A percentile compares a stretch with the other conserved stretches of the same genome.
Evolutionary conservation across 2,888 invertebrate genomes (phyloP).

Genomic region (Coleophora flavipennella): DNA sequence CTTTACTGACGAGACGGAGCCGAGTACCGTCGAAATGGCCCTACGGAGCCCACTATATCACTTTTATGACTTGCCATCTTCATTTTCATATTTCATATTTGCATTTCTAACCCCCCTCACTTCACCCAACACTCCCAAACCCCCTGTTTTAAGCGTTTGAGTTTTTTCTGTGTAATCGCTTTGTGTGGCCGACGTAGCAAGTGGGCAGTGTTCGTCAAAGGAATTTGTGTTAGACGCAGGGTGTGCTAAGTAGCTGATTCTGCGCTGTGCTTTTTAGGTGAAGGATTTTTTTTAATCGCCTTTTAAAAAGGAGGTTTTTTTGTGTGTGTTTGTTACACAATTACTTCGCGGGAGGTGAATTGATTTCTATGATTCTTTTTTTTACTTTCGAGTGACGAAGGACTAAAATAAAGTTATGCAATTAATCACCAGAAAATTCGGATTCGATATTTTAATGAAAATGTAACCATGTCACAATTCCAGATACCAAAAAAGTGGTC

Average conservation of each 20-base stretch:
- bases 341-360: no score
- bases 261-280: no score
- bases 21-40: constrained; percentile 79
- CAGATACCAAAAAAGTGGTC: no score
- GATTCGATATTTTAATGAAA: no score
- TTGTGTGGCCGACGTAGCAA: constrained; percentile 45
- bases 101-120: constrained; percentile 58
- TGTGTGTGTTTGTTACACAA: not conserved
- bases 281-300: no score
- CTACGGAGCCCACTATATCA: constrained; percentile 84
- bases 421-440: no score
- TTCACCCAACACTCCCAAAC: constrained; percentile 19
- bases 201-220: constrained; percentile 41
- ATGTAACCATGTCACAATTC: no score
- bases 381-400: no score
- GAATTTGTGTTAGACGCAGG: constrained; percentile 26
- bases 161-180: constrained; percentile 66
- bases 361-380: no score
- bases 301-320: no score
- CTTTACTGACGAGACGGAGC: constrained; percentile 78
- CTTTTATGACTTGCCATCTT: constrained; percentile 84
- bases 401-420: no score
- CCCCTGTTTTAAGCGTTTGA: constrained; percentile 53
- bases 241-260: not conserved
- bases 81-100: constrained; percentile 77